Conservation (phyloP, 2,113 vertebrate genomes). For the Danionella cerebrum region DNA sequence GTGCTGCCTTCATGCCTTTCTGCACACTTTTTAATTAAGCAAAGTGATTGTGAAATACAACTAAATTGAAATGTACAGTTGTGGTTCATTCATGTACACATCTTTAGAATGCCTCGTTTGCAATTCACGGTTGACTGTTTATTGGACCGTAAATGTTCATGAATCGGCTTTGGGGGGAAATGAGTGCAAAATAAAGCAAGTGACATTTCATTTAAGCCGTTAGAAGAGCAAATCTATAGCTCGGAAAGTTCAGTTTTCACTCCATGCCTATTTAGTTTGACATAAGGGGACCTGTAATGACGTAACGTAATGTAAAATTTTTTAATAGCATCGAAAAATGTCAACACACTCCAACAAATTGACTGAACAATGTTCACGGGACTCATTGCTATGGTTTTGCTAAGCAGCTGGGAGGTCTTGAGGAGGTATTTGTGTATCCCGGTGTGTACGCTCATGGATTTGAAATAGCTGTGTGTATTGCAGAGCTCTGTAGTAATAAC, state of each 20-base stretch:
- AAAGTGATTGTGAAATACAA: neutral
- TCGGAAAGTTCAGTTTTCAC: conserved; percentile 13
- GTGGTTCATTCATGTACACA: neutral
- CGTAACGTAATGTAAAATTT: neutral
- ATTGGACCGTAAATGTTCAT: neutral
- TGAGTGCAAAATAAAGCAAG: neutral
- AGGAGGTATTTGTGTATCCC: conserved; percentile 7
- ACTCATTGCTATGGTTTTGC: neutral
- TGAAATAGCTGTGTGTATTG: neutral
- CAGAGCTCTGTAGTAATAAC: conserved; percentile 59
- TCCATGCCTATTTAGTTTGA: neutral
- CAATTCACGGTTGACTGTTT: neutral
- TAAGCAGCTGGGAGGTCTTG: conserved; percentile 14
- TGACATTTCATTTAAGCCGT: conserved; percentile 15
- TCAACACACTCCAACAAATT: conserved; percentile 6
- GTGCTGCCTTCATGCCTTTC: conserved; percentile 15
- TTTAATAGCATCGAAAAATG: conserved; percentile 20
- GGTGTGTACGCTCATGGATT: neutral
- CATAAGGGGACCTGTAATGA: neutral
- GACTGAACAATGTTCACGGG: neutral
- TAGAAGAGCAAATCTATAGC: conserved; percentile 14
- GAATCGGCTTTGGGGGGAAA: neutral
- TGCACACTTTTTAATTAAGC: conserved; percentile 16
- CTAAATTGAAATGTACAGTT: neutral
- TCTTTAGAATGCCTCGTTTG: neutral